phyloP scores from a whole-genome alignment of 2,113 vertebrate genomes.

The Oreocharis arfaki region DNA sequence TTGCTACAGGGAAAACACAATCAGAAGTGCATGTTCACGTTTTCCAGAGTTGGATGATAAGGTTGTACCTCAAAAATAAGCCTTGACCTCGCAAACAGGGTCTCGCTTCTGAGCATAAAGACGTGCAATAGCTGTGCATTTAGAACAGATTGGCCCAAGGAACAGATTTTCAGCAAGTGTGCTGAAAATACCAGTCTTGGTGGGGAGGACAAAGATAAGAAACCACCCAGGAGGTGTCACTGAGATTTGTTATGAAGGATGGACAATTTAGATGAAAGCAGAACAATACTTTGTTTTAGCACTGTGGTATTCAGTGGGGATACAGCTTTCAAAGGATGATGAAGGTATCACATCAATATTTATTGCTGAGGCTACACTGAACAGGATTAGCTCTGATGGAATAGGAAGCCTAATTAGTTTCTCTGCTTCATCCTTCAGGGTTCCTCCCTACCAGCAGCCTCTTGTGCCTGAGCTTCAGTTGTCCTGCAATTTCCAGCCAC shows the following conservation, averaged over 20 bases:
- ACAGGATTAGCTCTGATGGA: neutral
- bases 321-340: neutral
- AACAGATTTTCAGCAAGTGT: neutral
- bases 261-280: neutral
- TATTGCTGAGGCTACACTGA: neutral
- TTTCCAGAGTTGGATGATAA: neutral
- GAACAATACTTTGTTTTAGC: neutral
- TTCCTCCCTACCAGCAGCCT: neutral
- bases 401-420: neutral
- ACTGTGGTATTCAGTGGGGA: neutral
- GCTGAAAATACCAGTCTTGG: neutral
- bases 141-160: neutral
- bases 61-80: neutral
- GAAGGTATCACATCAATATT: neutral
- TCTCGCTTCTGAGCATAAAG: neutral
- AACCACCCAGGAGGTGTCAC: neutral
- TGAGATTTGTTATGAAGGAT: neutral
- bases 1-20: neutral
- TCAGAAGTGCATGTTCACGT: neutral
- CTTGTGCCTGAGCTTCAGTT: neutral
- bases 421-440: neutral
- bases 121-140: neutral
- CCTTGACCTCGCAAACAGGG: neutral
- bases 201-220: neutral
- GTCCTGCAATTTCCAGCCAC: neutral